A percentile compares a stretch with the other conserved stretches of the same genome.
These are phyloP conservation scores for Argyra leucocephala DNA, from an alignment of 2,888 invertebrate species.

Conservation along the genomic window DNA sequence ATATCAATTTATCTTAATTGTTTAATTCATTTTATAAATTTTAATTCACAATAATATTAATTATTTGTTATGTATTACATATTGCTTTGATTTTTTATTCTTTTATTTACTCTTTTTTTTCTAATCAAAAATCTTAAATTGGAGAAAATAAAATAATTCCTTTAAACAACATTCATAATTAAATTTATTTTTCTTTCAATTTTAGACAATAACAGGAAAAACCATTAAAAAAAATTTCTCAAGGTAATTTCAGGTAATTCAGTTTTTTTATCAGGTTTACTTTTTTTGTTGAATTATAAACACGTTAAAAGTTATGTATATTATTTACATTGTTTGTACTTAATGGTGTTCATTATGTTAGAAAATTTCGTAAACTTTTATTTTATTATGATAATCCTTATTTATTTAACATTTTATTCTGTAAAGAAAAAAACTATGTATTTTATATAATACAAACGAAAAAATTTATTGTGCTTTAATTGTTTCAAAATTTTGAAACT, in stretches of 20 bases:
- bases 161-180: not conserved
- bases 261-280: not conserved
- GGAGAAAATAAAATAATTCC: not conserved
- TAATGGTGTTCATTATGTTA: not conserved
- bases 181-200: not conserved
- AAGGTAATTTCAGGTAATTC: constrained; percentile 6
- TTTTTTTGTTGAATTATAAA: not conserved
- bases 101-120: not conserved
- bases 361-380: not conserved
- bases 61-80: too few relatives aligned
- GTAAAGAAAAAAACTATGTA: too few relatives aligned
- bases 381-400: not conserved
- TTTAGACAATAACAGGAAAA: not conserved
- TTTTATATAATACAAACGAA: too few relatives aligned
- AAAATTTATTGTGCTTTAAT: too few relatives aligned
- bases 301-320: not conserved
- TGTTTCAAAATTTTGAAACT: too few relatives aligned
- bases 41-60: too few relatives aligned
- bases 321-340: not conserved
- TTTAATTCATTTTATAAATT: too few relatives aligned
- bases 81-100: too few relatives aligned
- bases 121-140: not conserved
- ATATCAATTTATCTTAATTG: too few relatives aligned
- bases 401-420: too few relatives aligned
- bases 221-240: not conserved